Conservation (phyloP, 2,113 vertebrate species). For the Lamprotornis superbus region DNA sequence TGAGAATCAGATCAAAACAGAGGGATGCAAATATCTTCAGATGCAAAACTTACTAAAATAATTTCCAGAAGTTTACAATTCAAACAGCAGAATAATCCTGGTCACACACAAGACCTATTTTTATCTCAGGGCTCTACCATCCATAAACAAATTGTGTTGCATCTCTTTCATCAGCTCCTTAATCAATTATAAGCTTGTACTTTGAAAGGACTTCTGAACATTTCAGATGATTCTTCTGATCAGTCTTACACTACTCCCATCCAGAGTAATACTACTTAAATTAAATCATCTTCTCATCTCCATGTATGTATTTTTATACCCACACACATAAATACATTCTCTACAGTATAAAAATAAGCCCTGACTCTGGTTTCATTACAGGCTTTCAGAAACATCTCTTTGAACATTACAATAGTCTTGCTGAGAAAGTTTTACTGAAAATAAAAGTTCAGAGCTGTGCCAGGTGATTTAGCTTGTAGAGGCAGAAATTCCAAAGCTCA, state of each 20-base stretch:
- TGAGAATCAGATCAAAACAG: background rate
- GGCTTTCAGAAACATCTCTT: background rate
- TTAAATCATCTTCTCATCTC: background rate
- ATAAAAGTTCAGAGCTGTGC: background rate
- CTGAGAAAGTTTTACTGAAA: conserved; percentile 28
- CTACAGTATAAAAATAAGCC: background rate
- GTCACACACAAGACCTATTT: background rate
- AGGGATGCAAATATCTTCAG: background rate
- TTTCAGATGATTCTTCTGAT: background rate
- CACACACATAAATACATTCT: background rate
- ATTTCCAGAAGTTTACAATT: background rate
- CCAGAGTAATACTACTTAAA: background rate
- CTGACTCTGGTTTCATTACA: background rate
- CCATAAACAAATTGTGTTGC: background rate
- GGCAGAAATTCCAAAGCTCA: background rate
- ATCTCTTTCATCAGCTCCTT: background rate
- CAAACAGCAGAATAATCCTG: background rate
- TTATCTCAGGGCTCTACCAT: background rate
- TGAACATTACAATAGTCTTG: background rate
- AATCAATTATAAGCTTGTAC: background rate
- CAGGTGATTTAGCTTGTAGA: background rate
- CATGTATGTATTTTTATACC: background rate
- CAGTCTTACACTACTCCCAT: background rate
- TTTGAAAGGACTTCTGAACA: background rate
- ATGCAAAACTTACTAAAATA: conserved; percentile 6